A percentile compares a stretch with the other conserved stretches of the same genome.
These are phyloP conservation scores for Psammodynastes pulverulentus DNA, from an alignment of 2,113 vertebrate species.

Conservation along the genomic window DNA sequence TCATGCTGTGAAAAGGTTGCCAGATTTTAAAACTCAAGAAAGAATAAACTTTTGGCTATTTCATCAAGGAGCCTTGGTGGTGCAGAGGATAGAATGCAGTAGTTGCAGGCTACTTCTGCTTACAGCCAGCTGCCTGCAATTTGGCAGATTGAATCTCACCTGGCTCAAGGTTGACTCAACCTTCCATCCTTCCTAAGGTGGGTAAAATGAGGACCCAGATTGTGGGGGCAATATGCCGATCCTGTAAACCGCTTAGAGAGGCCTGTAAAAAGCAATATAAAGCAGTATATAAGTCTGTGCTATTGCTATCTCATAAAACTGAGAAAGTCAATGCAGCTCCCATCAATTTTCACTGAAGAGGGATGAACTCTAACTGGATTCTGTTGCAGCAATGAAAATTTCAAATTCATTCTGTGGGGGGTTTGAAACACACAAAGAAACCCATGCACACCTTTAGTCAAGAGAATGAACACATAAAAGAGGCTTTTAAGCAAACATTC, in stretches of 20 bases:
- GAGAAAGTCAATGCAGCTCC: neutral
- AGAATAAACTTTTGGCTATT: neutral
- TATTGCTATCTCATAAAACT: neutral
- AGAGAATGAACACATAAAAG: neutral
- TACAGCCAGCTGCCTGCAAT: too few species aligned
- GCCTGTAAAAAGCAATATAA: too few species aligned
- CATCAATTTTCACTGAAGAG: neutral
- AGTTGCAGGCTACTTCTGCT: too few species aligned
- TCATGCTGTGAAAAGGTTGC: neutral
- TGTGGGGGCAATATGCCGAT: too few species aligned
- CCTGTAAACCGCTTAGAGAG: too few species aligned
- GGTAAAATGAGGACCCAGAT: too few species aligned
- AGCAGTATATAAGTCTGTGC: too few species aligned
- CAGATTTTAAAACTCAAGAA: neutral
- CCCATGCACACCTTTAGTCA: neutral
- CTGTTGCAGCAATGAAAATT: neutral
- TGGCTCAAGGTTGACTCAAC: too few species aligned
- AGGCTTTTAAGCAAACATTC: neutral
- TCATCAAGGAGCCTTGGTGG: too few species aligned
- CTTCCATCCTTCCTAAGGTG: too few species aligned
- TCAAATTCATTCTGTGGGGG: neutral
- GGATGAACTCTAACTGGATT: neutral
- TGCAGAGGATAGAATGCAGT: too few species aligned
- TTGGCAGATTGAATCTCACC: too few species aligned
- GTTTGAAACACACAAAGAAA: neutral